These are phyloP conservation scores for Neotragus moschatus DNA, from an alignment of 2,113 vertebrate genomes.

Conservation along the genomic window DNA sequence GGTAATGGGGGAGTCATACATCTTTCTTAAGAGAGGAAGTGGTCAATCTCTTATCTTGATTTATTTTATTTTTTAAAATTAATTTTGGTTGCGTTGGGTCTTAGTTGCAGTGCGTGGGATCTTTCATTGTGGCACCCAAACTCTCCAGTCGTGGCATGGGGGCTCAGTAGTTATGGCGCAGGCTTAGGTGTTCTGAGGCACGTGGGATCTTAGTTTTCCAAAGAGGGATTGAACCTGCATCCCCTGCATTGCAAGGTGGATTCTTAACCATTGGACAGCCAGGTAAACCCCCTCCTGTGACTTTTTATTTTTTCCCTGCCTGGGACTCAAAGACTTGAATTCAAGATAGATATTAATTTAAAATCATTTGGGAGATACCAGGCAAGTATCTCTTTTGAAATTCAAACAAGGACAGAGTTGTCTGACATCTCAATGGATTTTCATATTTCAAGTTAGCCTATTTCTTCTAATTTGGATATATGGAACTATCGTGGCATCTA, in stretches of 20 bases:
- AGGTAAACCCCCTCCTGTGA: neutral
- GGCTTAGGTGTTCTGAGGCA: neutral
- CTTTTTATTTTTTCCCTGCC: neutral
- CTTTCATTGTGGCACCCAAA: neutral
- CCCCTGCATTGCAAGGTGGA: neutral
- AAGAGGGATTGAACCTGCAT: neutral
- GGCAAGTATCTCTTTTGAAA: neutral
- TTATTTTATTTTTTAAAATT: neutral
- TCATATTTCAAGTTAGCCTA: neutral
- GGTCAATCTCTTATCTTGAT: neutral
- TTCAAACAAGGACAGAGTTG: neutral
- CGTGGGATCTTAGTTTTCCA: neutral
- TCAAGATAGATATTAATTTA: neutral
- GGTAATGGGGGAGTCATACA: neutral
- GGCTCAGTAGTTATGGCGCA: neutral
- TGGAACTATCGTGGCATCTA: neutral
- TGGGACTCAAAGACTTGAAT: neutral
- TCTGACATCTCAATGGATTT: neutral
- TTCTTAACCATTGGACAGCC: neutral
- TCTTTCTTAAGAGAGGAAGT: neutral
- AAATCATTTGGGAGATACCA: neutral
- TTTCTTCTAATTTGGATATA: neutral
- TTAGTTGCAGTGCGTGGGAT: neutral
- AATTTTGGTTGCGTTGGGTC: neutral
- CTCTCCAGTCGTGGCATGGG: fast-evolving